Evolutionary conservation across 2,113 vertebrate genomes (phyloP), one percentile per base, ranked within the genome.

Genomic region (Struthidea cinerea): DNA sequence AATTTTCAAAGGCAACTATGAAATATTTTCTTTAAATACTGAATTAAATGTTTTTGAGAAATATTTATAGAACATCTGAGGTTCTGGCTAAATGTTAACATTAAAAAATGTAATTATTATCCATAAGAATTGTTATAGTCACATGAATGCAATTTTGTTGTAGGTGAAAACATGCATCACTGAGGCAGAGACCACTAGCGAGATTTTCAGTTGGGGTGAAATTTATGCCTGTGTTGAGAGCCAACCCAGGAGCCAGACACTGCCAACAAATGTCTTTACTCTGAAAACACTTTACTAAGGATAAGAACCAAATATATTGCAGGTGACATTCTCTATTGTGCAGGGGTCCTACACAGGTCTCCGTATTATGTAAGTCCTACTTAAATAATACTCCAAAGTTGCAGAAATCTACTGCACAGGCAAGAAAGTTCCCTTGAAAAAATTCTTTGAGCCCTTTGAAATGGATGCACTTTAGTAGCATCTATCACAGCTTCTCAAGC

Each of bases 341-440:
- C 76, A 96, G 44, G 68, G 85, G 85, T 95, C 84, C 86, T 77
- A 83, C 83, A 91, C 95, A 96, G 94, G 92, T 94, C 93, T 96
- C 85, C 23, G n/a, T 59, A 67, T 86, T 84, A 88, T 75, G 5
- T 23, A 88, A 95, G 93, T 84, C 52, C 42, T 70, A 60, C 75
- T 96, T 93, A 94, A 96, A 93, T 70, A 95, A 85, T 84, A 6
- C 41, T 95, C 64, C 52, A 64, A 88, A 92, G 76, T 37, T 94
- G 20, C 68, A 93, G 82, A 95, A 70, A 93, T 94, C 82, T 96
- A 90, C 78, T 86, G 71, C 71, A 56, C 1, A 4, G 76, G 79
- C 76, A 92, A 84, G 85, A 94, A 87, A 88, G 59, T 88, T 96
- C 79, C 27, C 64, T 88, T 94, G 91, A 77, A 96, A 97, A 70